These are phyloP conservation scores for Cinclus cinclus DNA, from an alignment of 2,113 vertebrate species.

Conservation along the genomic window DNA sequence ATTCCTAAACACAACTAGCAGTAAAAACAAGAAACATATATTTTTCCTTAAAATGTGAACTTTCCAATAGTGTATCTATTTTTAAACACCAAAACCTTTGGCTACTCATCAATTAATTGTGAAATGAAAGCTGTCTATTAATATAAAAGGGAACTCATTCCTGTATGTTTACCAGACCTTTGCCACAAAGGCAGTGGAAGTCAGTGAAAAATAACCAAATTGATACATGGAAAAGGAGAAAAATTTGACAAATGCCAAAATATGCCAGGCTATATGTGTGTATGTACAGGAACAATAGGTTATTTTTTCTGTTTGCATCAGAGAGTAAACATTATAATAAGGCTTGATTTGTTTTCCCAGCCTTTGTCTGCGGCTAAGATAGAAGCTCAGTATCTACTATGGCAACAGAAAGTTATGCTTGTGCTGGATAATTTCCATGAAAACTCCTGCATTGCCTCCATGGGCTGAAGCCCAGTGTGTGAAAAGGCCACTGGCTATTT, in stretches of 20 bases:
- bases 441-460: neutral
- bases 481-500: neutral
- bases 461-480: neutral
- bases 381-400: constrained; percentile 16
- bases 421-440: constrained; percentile 22
- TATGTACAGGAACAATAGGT: neutral
- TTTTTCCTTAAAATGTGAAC: neutral
- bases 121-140: neutral
- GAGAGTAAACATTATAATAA: constrained; percentile 28
- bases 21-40: neutral
- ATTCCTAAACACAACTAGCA: neutral
- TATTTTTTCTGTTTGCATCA: constrained; percentile 24
- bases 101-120: neutral
- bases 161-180: constrained; percentile 2
- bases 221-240: neutral
- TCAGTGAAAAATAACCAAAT: neutral
- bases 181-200: neutral
- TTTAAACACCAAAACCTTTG: neutral
- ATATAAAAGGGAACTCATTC: neutral
- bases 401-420: constrained; percentile 7
- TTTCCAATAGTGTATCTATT: neutral
- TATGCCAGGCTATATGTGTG: neutral
- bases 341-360: neutral
- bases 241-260: neutral
- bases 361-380: neutral